A percentile compares a stretch with the other conserved stretches of the same genome.
These are phyloP conservation scores for Drosophila kuntzei DNA, from an alignment of 2,888 invertebrate genomes.

Conservation along the genomic window DNA sequence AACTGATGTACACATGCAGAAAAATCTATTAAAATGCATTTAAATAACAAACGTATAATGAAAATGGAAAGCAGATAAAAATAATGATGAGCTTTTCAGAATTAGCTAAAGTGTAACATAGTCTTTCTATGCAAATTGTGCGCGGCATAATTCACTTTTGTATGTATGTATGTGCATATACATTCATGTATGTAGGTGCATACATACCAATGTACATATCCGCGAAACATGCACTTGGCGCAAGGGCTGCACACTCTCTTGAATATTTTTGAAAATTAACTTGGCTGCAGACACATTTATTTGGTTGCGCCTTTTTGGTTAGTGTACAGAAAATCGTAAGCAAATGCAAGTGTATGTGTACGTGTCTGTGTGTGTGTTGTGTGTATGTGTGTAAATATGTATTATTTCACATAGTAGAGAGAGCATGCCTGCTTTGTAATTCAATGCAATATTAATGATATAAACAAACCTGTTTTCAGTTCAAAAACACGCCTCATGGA, in stretches of 20 bases:
- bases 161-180: conserved; percentile 49
- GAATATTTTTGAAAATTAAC: conserved; percentile 7
- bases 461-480: conserved; percentile 45
- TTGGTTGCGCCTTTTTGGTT: conserved; percentile 19
- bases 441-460: conserved; percentile 19
- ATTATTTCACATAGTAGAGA: not conserved
- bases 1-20: conserved; percentile 44
- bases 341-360: conserved; percentile 3
- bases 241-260: conserved; percentile 46
- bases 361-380: no score
- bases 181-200: conserved; percentile 21
- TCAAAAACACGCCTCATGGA: conserved; percentile 88
- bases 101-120: conserved; percentile 15
- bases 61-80: conserved; percentile 2
- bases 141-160: conserved; percentile 64
- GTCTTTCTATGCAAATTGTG: conserved; percentile 39
- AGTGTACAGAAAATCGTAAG: conserved; percentile 6
- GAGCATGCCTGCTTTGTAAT: not conserved
- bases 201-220: conserved; percentile 34
- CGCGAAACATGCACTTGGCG: conserved; percentile 54
- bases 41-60: conserved; percentile 1
- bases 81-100: conserved; percentile 11
- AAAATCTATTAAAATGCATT: conserved; percentile 26
- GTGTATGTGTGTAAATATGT: conserved; percentile 8
- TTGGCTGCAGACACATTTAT: conserved; percentile 14